phyloP scores from a whole-genome alignment of 2,888 invertebrate genomes.

The Sipunculus nudus region DNA sequence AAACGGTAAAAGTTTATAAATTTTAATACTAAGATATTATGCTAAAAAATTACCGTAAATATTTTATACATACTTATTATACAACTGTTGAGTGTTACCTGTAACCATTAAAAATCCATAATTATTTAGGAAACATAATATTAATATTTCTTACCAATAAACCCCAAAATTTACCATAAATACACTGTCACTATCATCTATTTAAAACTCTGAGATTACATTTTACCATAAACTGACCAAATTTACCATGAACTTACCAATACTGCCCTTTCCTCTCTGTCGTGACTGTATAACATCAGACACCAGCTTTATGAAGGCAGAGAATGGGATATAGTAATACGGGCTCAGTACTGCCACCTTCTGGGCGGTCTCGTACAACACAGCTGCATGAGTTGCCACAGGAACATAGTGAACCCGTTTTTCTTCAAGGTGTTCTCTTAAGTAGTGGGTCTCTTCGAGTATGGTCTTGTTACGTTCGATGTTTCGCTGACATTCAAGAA shows the following conservation, averaged over 20 bases:
- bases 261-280: constrained; percentile 59
- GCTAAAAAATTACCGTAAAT: no score
- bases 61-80: no score
- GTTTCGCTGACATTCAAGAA: constrained; percentile 55
- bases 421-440: constrained; percentile 58
- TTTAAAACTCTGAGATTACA: not conserved
- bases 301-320: constrained; percentile 55
- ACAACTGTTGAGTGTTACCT: no score
- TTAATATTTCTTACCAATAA: no score
- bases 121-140: no score
- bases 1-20: no score
- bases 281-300: constrained; percentile 47
- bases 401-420: constrained; percentile 58
- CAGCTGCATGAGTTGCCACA: constrained; percentile 57
- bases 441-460: constrained; percentile 59
- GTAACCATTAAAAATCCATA: no score
- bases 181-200: no score
- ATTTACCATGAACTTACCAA: constrained; percentile 39
- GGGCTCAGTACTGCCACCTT: constrained; percentile 54
- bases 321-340: constrained; percentile 57
- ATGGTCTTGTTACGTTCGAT: constrained; percentile 53
- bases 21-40: no score
- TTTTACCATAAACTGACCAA: not conserved
- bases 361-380: constrained; percentile 57
- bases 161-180: no score